phyloP scores from a whole-genome alignment of 2,797 vertebrate genomes.

The Siniperca scherzeri region DNA sequence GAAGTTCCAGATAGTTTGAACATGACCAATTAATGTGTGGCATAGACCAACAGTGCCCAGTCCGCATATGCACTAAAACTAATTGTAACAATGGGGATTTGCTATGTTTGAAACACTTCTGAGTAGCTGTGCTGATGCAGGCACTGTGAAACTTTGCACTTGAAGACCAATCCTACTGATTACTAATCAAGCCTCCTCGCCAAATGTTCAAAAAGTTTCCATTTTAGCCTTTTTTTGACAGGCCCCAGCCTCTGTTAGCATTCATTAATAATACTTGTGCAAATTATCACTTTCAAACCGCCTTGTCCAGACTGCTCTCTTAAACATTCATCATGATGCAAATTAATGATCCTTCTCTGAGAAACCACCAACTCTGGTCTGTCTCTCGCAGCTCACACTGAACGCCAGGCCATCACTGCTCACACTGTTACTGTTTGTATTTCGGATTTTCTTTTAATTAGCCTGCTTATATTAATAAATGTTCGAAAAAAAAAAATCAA shows the following conservation, averaged over 20 bases:
- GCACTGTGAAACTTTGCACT: conserved; percentile 25
- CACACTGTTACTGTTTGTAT: conserved; percentile 24
- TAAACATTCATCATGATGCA: conserved; percentile 57
- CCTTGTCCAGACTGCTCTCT: conserved; percentile 32
- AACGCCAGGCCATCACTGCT: conserved; percentile 10
- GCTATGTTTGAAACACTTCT: conserved; percentile 22
- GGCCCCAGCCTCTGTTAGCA: conserved; percentile 6
- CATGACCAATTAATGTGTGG: conserved; percentile 9
- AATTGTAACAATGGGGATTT: conserved; percentile 30
- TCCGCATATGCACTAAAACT: conserved; percentile 4
- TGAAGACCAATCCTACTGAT: conserved; percentile 54
- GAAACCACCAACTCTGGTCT: conserved; percentile 10
- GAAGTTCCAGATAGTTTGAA: background rate
- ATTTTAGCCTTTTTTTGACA: conserved; percentile 28
- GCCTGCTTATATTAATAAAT: conserved; percentile 15
- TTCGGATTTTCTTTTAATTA: conserved; percentile 18
- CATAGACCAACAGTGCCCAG: conserved; percentile 3
- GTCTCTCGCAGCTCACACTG: conserved; percentile 8
- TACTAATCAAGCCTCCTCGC: conserved; percentile 63
- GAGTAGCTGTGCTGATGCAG: conserved; percentile 26
- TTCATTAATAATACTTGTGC: conserved; percentile 55
- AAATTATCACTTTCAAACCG: conserved; percentile 38
- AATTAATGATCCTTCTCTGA: conserved; percentile 32
- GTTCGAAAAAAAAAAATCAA: background rate
- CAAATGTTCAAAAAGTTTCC: conserved; percentile 39